Evolutionary conservation across 2,113 vertebrate genomes (phyloP).

Genomic region (Rhinopomastus cyanomelas): DNA sequence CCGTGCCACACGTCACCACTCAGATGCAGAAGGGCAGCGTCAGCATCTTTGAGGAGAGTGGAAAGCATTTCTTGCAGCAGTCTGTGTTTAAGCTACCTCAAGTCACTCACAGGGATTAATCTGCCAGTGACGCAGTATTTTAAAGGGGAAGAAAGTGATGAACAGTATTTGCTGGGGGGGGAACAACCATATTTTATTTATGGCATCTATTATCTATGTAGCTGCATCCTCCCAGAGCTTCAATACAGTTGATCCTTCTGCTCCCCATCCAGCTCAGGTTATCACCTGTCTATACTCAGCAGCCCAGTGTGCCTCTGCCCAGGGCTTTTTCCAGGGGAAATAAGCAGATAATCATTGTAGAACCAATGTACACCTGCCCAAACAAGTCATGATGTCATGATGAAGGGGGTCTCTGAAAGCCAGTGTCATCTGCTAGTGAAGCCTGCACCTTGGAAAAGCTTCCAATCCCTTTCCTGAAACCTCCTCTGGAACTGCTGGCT

Average conservation of each 20-base stretch:
- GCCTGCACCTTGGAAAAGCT: not conserved
- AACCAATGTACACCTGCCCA: not conserved
- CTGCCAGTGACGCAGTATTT: not conserved
- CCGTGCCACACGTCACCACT: not conserved
- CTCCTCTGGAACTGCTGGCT: conserved; percentile 13
- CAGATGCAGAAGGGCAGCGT: not conserved
- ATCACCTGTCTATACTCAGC: not conserved
- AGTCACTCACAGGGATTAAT: not conserved
- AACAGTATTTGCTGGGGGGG: not conserved
- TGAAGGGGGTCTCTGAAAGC: not conserved
- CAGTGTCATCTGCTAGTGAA: not conserved
- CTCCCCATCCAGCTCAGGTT: not conserved
- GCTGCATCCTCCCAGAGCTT: not conserved
- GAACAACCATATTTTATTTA: not conserved
- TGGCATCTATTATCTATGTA: not conserved
- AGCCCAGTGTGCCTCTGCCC: not conserved
- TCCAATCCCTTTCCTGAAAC: conserved; percentile 9
- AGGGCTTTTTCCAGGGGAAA: not conserved
- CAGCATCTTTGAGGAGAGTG: not conserved
- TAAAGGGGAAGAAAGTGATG: not conserved
- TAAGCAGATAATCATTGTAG: not conserved
- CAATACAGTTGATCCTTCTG: not conserved
- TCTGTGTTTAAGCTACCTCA: not conserved
- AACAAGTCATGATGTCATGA: not conserved
- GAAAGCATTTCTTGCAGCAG: conserved; percentile 17